phyloP scores from a whole-genome alignment of 2,888 invertebrate genomes.

The Xestoiulus laeticollis region DNA sequence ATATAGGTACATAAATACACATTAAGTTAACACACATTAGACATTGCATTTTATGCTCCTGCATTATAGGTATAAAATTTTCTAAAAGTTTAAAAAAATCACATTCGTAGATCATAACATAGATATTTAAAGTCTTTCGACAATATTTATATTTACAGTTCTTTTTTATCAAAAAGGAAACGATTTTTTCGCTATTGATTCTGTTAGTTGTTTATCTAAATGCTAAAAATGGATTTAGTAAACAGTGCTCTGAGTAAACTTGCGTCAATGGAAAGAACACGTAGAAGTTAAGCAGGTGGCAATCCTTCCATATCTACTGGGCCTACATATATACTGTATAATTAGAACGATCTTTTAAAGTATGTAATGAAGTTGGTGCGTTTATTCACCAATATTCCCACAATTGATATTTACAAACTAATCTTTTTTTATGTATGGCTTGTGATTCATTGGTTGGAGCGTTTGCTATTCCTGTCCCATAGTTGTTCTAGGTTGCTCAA shows the following conservation, averaged over 20 bases:
- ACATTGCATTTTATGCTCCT: too few species aligned
- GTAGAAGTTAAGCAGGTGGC: not conserved
- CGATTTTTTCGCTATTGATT: not conserved
- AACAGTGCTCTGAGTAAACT: not conserved
- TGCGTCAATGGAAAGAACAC: constrained; percentile 18
- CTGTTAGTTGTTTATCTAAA: not conserved
- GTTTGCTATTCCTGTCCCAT: not conserved
- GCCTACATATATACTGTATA: not conserved
- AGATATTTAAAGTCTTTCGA: not conserved
- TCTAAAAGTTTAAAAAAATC: not conserved
- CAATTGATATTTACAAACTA: not conserved
- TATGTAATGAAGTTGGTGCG: not conserved
- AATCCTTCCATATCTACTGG: not conserved
- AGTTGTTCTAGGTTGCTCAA: not conserved
- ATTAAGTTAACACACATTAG: not conserved
- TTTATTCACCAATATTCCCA: constrained; percentile 20
- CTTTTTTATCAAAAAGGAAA: constrained; percentile 7
- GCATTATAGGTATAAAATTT: not conserved
- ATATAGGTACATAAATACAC: too few species aligned
- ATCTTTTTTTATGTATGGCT: not conserved
- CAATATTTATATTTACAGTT: constrained; percentile 9
- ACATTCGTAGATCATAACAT: not conserved
- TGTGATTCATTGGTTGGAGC: not conserved
- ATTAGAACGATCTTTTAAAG: not conserved
- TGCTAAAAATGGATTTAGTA: constrained; percentile 26